Percentiles rank a stretch among this genome's conserved stretches.
phyloP scores from a whole-genome alignment of 2,113 vertebrate species.

The Macquaria australasica region DNA sequence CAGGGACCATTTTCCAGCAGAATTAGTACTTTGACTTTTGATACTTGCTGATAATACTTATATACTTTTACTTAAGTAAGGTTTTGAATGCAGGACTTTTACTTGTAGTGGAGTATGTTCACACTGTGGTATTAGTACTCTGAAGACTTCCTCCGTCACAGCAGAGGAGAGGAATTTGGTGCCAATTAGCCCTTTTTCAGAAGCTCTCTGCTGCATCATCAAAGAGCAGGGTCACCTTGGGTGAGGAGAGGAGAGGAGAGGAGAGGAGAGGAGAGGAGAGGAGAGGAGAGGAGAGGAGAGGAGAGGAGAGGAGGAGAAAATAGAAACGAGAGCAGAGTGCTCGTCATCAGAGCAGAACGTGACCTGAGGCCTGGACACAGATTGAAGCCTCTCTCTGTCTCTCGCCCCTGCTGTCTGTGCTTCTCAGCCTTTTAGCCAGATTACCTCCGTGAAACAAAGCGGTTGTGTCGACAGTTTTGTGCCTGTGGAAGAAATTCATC shows the following conservation, averaged over 20 bases:
- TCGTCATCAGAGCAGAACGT: slow-evolving; percentile 68
- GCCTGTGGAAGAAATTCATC: slow-evolving; percentile 21
- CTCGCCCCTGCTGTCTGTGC: slow-evolving; percentile 38
- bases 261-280: slow-evolving; percentile 10
- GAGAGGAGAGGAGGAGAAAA: slow-evolving; percentile 40
- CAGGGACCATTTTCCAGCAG: too few relatives aligned
- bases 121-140: neutral
- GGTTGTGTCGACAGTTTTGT: slow-evolving; percentile 29
- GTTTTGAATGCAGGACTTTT: neutral
- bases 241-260: slow-evolving; percentile 30
- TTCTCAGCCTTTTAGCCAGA: slow-evolving; percentile 46
- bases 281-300: slow-evolving; percentile 29
- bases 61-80: too few relatives aligned
- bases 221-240: slow-evolving; percentile 48
- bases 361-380: slow-evolving; percentile 60
- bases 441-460: slow-evolving; percentile 51
- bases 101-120: neutral
- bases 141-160: neutral
- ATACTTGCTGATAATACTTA: too few relatives aligned
- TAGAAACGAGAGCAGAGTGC: slow-evolving; percentile 54
- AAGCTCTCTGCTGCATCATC: slow-evolving; percentile 37
- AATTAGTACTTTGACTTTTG: too few relatives aligned
- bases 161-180: neutral
- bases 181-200: slow-evolving; percentile 6
- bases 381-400: slow-evolving; percentile 37